phyloP scores from a whole-genome alignment of 2,113 vertebrate genomes.

The Forbesichthys agassizii region DNA sequence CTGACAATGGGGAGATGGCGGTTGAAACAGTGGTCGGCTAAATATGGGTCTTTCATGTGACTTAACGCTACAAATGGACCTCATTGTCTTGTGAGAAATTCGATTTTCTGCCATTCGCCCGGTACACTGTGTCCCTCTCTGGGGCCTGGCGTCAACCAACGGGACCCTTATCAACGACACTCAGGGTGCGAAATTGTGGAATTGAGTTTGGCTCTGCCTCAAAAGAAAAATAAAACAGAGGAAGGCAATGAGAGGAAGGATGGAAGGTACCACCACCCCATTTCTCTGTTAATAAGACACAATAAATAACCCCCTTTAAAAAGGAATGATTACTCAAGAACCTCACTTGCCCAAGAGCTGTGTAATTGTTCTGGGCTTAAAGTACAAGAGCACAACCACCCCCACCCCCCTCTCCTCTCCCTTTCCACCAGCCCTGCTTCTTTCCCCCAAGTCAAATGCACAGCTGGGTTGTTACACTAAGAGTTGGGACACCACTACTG shows the following conservation, averaged over 20 bases:
- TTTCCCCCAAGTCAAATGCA: conserved; percentile 29
- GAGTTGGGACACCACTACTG: conserved; percentile 51
- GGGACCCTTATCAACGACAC: conserved; percentile 74
- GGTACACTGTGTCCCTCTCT: conserved; percentile 62
- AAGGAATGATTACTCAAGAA: too few relatives aligned
- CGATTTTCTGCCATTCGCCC: conserved; percentile 72
- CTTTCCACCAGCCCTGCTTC: too few relatives aligned
- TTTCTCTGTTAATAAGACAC: too few relatives aligned
- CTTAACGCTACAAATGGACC: conserved; percentile 77
- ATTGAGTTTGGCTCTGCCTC: conserved; percentile 71
- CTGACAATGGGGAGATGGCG: conserved; percentile 57
- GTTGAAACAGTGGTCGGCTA: conserved; percentile 56
- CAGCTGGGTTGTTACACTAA: conserved; percentile 43
- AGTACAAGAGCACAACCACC: too few relatives aligned
- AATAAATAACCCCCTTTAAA: too few relatives aligned
- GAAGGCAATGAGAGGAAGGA: neutral
- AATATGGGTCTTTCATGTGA: conserved; percentile 74
- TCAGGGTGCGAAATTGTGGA: conserved; percentile 75
- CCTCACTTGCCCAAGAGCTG: too few relatives aligned
- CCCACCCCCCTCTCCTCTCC: too few relatives aligned
- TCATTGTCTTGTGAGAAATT: conserved; percentile 78
- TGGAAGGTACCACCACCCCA: neutral
- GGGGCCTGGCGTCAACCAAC: conserved; percentile 52
- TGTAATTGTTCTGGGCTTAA: too few relatives aligned
- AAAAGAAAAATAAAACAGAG: conserved; percentile 29